Evolutionary conservation across 2,888 invertebrate genomes (phyloP).

Genomic region (Phaonia tiefii): DNA sequence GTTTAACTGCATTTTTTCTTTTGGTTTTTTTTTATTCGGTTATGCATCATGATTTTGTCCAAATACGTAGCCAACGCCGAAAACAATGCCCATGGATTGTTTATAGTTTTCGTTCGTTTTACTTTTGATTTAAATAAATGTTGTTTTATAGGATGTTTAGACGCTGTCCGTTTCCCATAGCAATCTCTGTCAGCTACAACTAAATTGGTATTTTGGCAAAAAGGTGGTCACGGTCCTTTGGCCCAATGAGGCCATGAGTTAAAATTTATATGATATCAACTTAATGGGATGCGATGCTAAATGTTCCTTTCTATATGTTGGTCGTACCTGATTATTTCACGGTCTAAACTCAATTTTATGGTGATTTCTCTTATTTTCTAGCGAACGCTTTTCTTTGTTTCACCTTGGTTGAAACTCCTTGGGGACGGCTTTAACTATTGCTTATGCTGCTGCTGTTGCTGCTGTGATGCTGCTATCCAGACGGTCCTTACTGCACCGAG

Average conservation of each 20-base stretch:
- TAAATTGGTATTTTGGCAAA: conserved; percentile 4
- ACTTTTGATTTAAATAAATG: conserved; percentile 36
- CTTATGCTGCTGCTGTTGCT: too few species aligned
- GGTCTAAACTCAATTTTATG: conserved; percentile 28
- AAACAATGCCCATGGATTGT: conserved; percentile 16
- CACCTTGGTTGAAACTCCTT: too few species aligned
- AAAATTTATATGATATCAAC: neutral
- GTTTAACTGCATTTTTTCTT: neutral
- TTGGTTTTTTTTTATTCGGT: conserved; percentile 9
- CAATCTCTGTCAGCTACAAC: too few species aligned
- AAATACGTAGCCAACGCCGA: neutral
- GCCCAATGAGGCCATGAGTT: conserved; percentile 4
- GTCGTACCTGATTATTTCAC: conserved; percentile 23
- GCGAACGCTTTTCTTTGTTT: too few species aligned
- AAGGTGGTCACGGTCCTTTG: neutral
- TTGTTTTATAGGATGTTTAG: conserved; percentile 4
- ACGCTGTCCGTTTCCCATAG: neutral
- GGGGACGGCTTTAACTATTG: too few species aligned
- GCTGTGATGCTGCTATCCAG: too few species aligned
- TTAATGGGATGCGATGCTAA: neutral
- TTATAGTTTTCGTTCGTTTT: neutral
- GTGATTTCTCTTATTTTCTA: neutral
- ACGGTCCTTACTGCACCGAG: too few species aligned
- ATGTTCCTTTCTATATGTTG: too few species aligned
- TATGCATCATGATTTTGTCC: conserved; percentile 46